Base-by-base conservation (phyloP, 2,888 invertebrate genomes). In the Bembecia ichneumoniformis region DNA sequence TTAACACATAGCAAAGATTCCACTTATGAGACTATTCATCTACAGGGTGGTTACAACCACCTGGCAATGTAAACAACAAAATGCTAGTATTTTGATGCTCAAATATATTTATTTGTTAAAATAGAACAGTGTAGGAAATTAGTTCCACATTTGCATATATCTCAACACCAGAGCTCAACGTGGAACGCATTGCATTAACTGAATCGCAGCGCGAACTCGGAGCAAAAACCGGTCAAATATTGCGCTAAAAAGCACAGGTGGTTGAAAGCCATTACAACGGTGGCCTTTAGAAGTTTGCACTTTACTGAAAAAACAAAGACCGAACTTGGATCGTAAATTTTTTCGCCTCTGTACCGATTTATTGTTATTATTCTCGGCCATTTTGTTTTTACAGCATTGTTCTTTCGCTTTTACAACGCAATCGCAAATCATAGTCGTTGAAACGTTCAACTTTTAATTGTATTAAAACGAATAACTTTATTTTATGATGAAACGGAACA, bases 291-390 rank as follows among this genome's bases (percentile, higher is more conserved):
- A 14, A 40, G 28, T 28, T 28, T 28, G 7, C 28, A 40, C 13
- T 40, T 40, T 40, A 11, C 13, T n/a, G 40, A 40, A 40, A 40
- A 40, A 40, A 40, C 40, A 40, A 40, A 40, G 40, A 14, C 16
- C 15, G 3, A 52, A 52, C 50, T 52, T 52, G 48, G 9, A 48
- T 46, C 52, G 52, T 52, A 52, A 52, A 52, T 52, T 52, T 50
- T 48, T 43, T 48, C 52, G 48, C 46, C 48, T 7, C 48, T 52
- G 52, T 47, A 46, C 35, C 45, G 43, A 16, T 50, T 52, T 50
- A 52, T 43, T 48, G 52, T 52, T 40, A 40, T 40, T 40, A 14
- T 40, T 40, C 4, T 40, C 13, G 14, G 40, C 40, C n/a, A 40
- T 40, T 40, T 40, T 40, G 40, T 40, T 40, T 40, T 40, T 40